Evolutionary conservation across 2,888 invertebrate species (phyloP), one percentile per base, ranked within the genome.

Genomic region (Agrotis puta): DNA sequence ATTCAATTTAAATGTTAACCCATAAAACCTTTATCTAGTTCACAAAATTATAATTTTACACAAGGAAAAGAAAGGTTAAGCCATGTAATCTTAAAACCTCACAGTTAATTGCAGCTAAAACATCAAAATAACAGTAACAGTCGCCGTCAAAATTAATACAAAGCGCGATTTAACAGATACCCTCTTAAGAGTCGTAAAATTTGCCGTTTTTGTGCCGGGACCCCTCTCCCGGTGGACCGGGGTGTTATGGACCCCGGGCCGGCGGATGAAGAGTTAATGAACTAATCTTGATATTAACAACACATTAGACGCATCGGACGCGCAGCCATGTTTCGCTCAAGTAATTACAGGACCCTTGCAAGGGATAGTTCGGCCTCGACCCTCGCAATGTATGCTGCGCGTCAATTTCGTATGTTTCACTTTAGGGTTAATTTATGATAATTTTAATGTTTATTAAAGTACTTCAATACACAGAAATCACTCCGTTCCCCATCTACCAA

Each of bases 281-380:
- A 95, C 94, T 95, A 95, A 95, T 95, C 93, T 94, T 89, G 95
- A 95, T 95, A 96, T 96, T 94, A 95, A 96, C 95, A 94, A 94
- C 93, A 95, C 95, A 95, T 95, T 95, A 95, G 93, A 89, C 92
- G 91, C 95, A 94, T 93, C 94, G 94, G 95, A 92, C 94, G 94
- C 91, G 87, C 82, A 82, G 89, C 88, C 87, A 82, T 89, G 90
- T 87, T 84, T 84, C 86, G 87, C 87, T 89, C 88, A 89, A 90
- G 89, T 90, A 90, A 92, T 92, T 92, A 90, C 90, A 85, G 77
- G 88, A 79, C 87, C 90, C 87, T 88, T 86, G 80, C 85, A 81
- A 86, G 83, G 88, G 88, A 91, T 89, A 91, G 88, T 88, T 87
- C 69, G 85, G 70, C 67, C 73, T 85, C 81, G 63, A 78, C 84